A percentile compares a stretch with the other conserved stretches of the same genome.
Evolutionary conservation across 1,140 invertebrate genomes (phyloP).

Genomic region (Phocides pigmalion): DNA sequence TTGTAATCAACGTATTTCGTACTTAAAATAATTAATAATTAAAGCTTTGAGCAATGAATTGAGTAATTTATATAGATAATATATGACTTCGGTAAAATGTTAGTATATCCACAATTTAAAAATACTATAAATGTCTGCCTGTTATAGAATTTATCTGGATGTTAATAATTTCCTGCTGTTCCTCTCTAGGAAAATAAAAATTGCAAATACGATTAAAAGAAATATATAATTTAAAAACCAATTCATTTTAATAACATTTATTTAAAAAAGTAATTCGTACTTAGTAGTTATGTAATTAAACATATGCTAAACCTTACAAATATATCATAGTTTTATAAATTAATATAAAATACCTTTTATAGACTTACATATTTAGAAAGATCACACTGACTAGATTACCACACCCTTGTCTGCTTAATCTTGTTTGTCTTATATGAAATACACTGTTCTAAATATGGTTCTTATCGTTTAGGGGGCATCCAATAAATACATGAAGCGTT

Average conservation of each 20-base stretch:
- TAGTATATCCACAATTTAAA: too few species aligned
- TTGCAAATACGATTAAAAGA: too few species aligned
- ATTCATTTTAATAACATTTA: slow-evolving; percentile 22
- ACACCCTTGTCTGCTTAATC: slow-evolving; percentile 74
- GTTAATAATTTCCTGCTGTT: too few species aligned
- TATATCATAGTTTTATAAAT: slow-evolving; percentile 39
- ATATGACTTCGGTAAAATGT: too few species aligned
- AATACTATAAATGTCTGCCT: too few species aligned
- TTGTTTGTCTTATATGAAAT: slow-evolving; percentile 28
- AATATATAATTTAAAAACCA: slow-evolving; percentile 18
- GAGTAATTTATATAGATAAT: too few species aligned
- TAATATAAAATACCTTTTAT: slow-evolving; percentile 51
- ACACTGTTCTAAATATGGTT: neutral
- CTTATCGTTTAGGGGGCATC: too few species aligned
- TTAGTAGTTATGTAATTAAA: slow-evolving; percentile 4
- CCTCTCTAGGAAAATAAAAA: too few species aligned
- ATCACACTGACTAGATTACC: slow-evolving; percentile 82
- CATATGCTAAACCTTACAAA: slow-evolving; percentile 18
- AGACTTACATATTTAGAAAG: slow-evolving; percentile 60
- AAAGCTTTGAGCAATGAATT: too few species aligned
- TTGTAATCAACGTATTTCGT: too few species aligned
- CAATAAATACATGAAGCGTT: too few species aligned
- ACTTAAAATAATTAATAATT: neutral
- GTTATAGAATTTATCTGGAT: too few species aligned
- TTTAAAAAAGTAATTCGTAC: slow-evolving; percentile 5